Conservation (phyloP, 2,888 invertebrate species). For the Spodoptera littoralis region DNA sequence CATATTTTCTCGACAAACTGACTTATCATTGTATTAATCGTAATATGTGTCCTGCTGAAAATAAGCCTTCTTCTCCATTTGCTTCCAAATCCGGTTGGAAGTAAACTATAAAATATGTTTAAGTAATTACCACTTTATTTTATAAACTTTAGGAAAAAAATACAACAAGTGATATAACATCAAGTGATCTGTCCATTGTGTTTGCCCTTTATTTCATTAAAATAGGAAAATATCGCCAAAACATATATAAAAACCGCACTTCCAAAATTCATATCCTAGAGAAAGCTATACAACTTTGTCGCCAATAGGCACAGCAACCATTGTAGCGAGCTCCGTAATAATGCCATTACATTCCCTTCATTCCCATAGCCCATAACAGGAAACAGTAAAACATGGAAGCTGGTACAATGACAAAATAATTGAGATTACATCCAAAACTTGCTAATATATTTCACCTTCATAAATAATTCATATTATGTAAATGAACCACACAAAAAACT, state of each 20-base stretch:
- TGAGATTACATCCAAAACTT: constrained; percentile 34
- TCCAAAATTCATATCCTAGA: not conserved
- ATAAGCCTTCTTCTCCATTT: no score
- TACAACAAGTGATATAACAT: no score
- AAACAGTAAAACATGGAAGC: constrained; percentile 52
- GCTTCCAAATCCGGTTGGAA: no score
- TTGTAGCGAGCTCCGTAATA: constrained; percentile 17
- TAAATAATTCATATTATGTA: not conserved
- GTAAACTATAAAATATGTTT: no score
- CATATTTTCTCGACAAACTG: no score
- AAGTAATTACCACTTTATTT: no score
- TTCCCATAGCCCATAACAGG: constrained; percentile 39
- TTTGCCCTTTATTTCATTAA: no score
- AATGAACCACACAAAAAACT: constrained; percentile 1
- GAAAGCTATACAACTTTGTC: constrained; percentile 6
- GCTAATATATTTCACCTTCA: constrained; percentile 15
- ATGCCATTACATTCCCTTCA: constrained; percentile 22
- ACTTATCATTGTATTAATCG: no score
- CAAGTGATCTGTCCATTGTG: no score
- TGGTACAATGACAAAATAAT: constrained; percentile 59
- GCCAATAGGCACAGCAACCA: not conserved
- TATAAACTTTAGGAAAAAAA: no score
- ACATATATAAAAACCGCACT: not conserved
- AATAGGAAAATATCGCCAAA: no score
- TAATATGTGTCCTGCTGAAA: no score